Conservation (phyloP, 2,888 invertebrate species). For the Plusia festucae region DNA sequence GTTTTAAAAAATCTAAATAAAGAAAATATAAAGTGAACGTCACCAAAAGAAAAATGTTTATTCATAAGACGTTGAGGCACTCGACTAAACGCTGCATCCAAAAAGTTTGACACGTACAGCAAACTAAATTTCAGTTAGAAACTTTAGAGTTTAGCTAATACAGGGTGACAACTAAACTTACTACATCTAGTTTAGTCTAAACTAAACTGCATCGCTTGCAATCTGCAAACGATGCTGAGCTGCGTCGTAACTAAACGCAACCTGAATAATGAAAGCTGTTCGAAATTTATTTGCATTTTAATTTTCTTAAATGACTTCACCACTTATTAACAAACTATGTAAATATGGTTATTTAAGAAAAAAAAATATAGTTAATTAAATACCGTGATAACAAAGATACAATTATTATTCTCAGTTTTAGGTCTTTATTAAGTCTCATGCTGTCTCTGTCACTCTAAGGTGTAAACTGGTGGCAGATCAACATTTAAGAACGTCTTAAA, state of each 20-base stretch:
- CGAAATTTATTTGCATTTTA: constrained; percentile 10
- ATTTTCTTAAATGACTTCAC: neutral
- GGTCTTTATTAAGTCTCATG: too few relatives aligned
- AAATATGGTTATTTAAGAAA: too few relatives aligned
- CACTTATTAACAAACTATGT: too few relatives aligned
- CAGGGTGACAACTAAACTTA: constrained; percentile 41
- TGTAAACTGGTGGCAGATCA: too few relatives aligned
- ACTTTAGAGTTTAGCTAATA: constrained; percentile 32
- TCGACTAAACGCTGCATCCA: neutral
- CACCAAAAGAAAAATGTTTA: constrained; percentile 1
- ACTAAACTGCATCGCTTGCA: too few relatives aligned
- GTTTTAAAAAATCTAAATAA: neutral
- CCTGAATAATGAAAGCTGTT: constrained; percentile 29
- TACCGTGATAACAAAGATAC: too few relatives aligned
- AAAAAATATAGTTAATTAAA: too few relatives aligned
- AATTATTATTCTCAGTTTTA: too few relatives aligned
- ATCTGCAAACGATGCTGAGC: constrained; percentile 46
- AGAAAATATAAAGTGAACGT: neutral
- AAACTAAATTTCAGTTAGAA: constrained; percentile 31
- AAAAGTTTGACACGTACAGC: constrained; percentile 9
- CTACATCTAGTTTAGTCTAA: constrained; percentile 17
- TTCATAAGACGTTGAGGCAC: neutral
- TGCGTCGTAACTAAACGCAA: constrained; percentile 25
- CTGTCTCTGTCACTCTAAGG: too few relatives aligned
- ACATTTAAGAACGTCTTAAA: too few relatives aligned